Conservation (phyloP, 2,888 invertebrate genomes). For the Heptascelio sp. region DNA sequence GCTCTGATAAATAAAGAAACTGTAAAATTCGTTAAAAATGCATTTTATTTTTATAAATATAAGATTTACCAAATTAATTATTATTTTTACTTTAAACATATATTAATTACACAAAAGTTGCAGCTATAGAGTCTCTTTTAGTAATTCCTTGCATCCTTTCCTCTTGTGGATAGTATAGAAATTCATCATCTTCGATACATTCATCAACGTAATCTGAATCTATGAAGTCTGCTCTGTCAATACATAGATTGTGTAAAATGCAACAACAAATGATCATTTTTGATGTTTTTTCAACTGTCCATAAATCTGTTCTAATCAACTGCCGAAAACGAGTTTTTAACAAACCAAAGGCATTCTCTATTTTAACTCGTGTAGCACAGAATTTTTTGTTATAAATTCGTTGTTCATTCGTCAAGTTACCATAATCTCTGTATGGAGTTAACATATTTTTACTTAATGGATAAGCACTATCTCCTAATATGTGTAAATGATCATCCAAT, state of each 20-base stretch:
- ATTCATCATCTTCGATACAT: no score
- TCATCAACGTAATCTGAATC: background rate
- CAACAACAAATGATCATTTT: slow-evolving; percentile 16
- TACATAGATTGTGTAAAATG: slow-evolving; percentile 1
- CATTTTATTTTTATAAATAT: no score
- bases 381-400: background rate
- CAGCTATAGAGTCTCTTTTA: no score
- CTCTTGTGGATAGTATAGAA: no score
- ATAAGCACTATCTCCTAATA: no score
- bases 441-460: background rate
- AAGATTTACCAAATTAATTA: no score
- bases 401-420: background rate
- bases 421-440: slow-evolving; percentile 14
- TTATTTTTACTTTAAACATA: no score
- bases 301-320: slow-evolving; percentile 5
- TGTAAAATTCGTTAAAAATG: no score
- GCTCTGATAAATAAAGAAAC: no score
- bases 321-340: background rate
- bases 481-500: no score
- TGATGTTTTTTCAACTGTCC: slow-evolving; percentile 9
- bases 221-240: background rate
- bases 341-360: slow-evolving; percentile 7
- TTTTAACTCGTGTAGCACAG: background rate
- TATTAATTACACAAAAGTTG: no score
- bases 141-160: no score